Evolutionary conservation across 30 jellyfish, hydroid and myxozoan genomes (phyloP), one percentile per base, ranked within the genome.

Genomic region (Rhopilema esculentum): DNA sequence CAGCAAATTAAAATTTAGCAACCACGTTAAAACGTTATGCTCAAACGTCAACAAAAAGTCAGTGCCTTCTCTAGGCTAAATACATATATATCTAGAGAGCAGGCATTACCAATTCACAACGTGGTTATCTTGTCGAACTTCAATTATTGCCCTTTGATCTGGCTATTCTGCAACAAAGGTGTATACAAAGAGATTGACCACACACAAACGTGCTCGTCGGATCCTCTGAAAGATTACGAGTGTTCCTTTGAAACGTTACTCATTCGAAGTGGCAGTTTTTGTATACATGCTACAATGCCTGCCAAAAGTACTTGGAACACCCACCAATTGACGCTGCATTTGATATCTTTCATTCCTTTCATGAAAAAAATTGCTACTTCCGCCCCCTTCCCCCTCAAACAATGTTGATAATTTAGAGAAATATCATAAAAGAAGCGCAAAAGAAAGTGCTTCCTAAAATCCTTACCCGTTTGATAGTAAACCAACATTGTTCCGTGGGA

Each of bases 101-200:
- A n/a, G n/a, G n/a, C n/a, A n/a, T n/a, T n/a, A n/a, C n/a, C n/a
- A n/a, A n/a, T n/a, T n/a, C n/a, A n/a, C n/a, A n/a, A n/a, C n/a
- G n/a, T 71, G 69, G 85, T 69, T 23, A 83, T 68, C 27, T 21
- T 69, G 1, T 4, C 92, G 31, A 49, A 70, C 77, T 69, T 83
- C 71, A 83, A 83, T n/a, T 83, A 82, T 69, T 82, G 83, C 83
- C 75, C 83, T 30, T 52, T 83, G 79, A 66, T 71, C 27, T 83
- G 82, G 92, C 61, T 70, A 20, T 69, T 83, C 69, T 83, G 86
- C 64, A 49, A 40, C 75, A 28, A n/a, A n/a, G n/a, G n/a, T n/a
- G n/a, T n/a, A n/a, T n/a, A n/a, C n/a, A n/a, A 49, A 8, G 61
- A 32, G 23, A 69, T 82, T 29, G 67, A 82, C 83, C 23, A 52